phyloP scores from a whole-genome alignment of 2,113 vertebrate species.

The Anhinga anhinga region DNA sequence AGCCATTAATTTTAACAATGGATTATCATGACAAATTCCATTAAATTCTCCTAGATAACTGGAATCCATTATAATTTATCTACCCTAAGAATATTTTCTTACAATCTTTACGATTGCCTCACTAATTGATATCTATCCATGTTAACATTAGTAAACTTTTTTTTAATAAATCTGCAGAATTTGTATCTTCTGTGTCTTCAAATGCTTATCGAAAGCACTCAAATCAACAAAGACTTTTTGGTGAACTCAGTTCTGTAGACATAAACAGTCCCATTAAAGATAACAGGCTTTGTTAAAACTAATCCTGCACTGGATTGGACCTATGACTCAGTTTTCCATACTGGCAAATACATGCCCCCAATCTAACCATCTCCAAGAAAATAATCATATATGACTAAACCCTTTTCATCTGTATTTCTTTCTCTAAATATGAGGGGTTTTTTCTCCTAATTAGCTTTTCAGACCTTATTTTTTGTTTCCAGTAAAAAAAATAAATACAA shows the following conservation, averaged over 20 bases:
- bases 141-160: neutral
- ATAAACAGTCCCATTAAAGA: neutral
- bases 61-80: neutral
- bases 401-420: neutral
- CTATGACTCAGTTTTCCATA: neutral
- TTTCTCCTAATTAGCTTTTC: neutral
- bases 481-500: neutral
- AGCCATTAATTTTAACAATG: neutral
- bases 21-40: neutral
- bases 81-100: neutral
- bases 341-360: neutral
- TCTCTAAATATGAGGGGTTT: accelerated
- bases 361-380: neutral
- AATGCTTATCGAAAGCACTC: neutral
- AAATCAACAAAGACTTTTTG: neutral
- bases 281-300: neutral
- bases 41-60: neutral
- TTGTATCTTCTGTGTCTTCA: neutral
- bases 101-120: neutral
- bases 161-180: neutral
- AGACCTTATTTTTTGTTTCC: neutral
- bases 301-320: neutral
- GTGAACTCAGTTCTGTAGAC: neutral
- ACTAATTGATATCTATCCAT: neutral
- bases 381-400: neutral